Conservation (phyloP, 2,113 vertebrate genomes). For the Syrrhaptes paradoxus region DNA sequence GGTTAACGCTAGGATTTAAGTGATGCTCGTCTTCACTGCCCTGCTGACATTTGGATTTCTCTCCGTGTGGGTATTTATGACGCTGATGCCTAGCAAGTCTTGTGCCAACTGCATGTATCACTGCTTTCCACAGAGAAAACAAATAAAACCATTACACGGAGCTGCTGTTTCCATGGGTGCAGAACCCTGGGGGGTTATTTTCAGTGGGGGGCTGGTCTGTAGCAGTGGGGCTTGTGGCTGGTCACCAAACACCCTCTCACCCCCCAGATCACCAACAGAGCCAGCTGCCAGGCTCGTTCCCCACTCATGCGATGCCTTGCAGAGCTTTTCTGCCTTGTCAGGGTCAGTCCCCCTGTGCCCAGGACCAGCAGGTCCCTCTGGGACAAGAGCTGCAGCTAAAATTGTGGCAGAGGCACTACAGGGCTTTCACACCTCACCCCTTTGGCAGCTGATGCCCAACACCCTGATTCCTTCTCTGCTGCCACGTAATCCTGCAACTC, state of each 20-base stretch:
- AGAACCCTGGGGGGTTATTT: background rate
- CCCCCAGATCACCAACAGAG: background rate
- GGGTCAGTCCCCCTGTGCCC: background rate
- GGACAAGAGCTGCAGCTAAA: background rate
- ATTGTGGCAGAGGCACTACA: background rate
- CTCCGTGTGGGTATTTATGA: background rate
- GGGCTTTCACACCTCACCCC: background rate
- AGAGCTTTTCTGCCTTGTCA: background rate
- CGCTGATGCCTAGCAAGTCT: background rate
- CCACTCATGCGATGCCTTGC: background rate
- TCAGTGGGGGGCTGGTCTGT: background rate
- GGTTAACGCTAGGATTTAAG: background rate
- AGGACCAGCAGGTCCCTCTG: background rate
- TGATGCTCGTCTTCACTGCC: background rate
- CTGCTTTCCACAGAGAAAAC: conserved; percentile 12
- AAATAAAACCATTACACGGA: conserved; percentile 39
- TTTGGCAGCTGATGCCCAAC: background rate
- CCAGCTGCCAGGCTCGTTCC: background rate
- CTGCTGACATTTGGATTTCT: background rate
- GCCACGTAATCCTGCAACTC: background rate
- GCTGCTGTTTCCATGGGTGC: background rate
- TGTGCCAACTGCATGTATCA: conserved; percentile 50
- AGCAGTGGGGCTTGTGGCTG: background rate
- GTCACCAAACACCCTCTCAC: background rate
- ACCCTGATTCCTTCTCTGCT: background rate